phyloP scores from a whole-genome alignment of 2,888 invertebrate genomes.

The Erannis defoliaria region DNA sequence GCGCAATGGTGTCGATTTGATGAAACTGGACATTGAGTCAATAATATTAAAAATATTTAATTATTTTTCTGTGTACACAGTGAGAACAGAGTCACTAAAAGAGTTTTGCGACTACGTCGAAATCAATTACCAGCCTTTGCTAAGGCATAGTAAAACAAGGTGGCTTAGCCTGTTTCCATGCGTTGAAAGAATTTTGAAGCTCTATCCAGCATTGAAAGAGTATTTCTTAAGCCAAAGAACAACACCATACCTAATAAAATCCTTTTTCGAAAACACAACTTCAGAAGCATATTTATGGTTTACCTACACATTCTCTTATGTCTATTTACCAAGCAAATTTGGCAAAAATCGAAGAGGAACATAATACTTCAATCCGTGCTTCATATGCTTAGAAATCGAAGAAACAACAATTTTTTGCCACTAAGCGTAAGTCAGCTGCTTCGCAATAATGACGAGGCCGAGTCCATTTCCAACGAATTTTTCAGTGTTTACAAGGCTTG shows the following conservation, averaged over 20 bases:
- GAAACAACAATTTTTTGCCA: constrained; percentile 6
- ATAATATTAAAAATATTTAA: constrained; percentile 47
- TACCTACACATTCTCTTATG: constrained; percentile 13
- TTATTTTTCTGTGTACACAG: constrained; percentile 50
- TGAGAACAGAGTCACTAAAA: constrained; percentile 44
- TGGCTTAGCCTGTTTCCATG: constrained; percentile 44
- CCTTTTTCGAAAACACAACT: constrained; percentile 18
- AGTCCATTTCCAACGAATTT: constrained; percentile 5
- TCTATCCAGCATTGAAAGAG: constrained; percentile 21
- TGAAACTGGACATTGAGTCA: constrained; percentile 45
- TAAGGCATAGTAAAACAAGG: constrained; percentile 41
- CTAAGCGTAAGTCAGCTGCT: constrained; percentile 4
- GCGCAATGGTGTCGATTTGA: constrained; percentile 42
- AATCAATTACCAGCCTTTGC: constrained; percentile 41
- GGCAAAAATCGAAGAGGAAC: constrained; percentile 11
- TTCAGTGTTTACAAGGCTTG: constrained; percentile 11
- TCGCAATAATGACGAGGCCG: constrained; percentile 6
- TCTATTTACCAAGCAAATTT: constrained; percentile 13
- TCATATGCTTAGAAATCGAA: constrained; percentile 8
- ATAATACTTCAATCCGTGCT: constrained; percentile 15
- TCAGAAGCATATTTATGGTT: constrained; percentile 12
- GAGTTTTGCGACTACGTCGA: constrained; percentile 47
- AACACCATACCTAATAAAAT: constrained; percentile 13
- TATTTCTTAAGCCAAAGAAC: constrained; percentile 18
- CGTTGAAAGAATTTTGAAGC: constrained; percentile 41